A percentile compares a stretch with the other conserved stretches of the same genome.
Evolutionary conservation across 2,113 vertebrate genomes (phyloP).

Genomic region (Zapornia atra): DNA sequence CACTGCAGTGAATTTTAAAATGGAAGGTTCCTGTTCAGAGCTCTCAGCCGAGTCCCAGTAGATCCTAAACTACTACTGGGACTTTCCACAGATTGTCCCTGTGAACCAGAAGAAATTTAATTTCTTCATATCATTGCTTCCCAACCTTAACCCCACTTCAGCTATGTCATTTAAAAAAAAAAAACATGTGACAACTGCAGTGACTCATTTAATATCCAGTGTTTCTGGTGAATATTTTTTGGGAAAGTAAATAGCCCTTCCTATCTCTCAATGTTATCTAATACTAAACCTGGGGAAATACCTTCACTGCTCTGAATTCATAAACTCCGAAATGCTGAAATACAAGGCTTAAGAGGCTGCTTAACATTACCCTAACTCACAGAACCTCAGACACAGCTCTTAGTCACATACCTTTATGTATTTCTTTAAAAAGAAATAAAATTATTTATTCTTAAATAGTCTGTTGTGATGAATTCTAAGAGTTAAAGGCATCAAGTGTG

Average conservation of each 20-base stretch:
- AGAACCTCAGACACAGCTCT: background rate
- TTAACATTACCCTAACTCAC: background rate
- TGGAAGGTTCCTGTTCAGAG: background rate
- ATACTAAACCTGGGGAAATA: background rate
- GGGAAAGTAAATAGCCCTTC: background rate
- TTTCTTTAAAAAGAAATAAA: background rate
- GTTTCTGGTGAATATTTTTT: background rate
- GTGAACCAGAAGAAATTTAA: background rate
- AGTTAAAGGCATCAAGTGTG: background rate
- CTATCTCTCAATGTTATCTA: background rate
- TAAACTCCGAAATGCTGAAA: background rate
- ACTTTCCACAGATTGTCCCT: background rate
- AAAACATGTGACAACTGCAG: background rate
- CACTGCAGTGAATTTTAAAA: background rate
- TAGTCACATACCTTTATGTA: background rate
- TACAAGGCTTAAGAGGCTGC: background rate
- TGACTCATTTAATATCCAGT: background rate
- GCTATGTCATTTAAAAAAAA: background rate
- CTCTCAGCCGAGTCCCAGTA: background rate
- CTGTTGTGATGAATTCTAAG: rapidly evolving
- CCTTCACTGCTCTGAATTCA: background rate
- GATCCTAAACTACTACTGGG: background rate
- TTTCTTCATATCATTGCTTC: background rate
- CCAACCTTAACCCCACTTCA: background rate
- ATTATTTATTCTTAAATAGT: background rate